phyloP scores from a whole-genome alignment of 2,113 vertebrate genomes.

The Corythaeola cristata region DNA sequence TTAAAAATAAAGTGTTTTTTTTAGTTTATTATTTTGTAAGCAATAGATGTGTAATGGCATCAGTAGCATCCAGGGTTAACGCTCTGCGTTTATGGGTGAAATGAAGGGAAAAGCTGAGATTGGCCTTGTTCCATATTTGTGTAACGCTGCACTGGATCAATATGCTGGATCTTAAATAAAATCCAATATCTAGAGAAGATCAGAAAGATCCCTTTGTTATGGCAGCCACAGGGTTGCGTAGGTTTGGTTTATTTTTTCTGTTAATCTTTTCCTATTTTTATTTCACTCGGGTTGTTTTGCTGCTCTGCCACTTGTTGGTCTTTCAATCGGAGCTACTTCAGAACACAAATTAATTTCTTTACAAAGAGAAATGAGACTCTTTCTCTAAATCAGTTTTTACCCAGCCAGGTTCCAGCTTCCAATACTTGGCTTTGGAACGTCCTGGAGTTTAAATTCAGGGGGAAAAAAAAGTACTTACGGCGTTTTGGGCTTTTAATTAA shows the following conservation, averaged over 20 bases:
- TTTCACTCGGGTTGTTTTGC: not conserved
- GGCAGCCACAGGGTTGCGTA: not conserved
- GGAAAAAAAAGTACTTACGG: not conserved
- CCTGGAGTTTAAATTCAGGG: not conserved
- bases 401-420: not conserved
- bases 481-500: conserved; percentile 26
- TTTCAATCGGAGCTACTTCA: not conserved
- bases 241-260: not conserved
- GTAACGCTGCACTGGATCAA: not conserved
- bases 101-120: not conserved
- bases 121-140: not conserved
- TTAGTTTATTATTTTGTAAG: not conserved
- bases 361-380: not conserved
- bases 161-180: not conserved
- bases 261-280: conserved; percentile 21
- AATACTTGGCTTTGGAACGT: not conserved
- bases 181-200: not conserved
- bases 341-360: conserved; percentile 35
- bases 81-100: not conserved
- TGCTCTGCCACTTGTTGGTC: not conserved
- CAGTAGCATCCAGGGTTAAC: rapidly evolving
- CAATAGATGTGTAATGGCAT: not conserved
- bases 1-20: rapidly evolving
- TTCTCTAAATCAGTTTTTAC: not conserved
- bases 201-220: not conserved